These are phyloP conservation scores for Pangasius krempfi DNA, from an alignment of 2,797 vertebrate species.

Conservation along the genomic window DNA sequence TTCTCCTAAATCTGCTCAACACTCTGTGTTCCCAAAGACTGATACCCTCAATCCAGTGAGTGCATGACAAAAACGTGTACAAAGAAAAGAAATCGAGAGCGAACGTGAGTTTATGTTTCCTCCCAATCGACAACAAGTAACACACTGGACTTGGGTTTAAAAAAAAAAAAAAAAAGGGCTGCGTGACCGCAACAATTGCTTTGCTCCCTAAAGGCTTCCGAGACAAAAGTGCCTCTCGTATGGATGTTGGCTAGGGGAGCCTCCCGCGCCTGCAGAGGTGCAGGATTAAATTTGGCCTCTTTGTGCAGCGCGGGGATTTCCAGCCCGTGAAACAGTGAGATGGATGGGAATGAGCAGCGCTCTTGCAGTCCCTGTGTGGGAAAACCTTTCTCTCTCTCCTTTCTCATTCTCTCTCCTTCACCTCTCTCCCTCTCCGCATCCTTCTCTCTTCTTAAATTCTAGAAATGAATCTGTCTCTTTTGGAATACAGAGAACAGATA, in stretches of 20 bases:
- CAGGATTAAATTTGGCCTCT: slow-evolving; percentile 80
- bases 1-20: neutral
- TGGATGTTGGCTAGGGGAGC: slow-evolving; percentile 75
- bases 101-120: slow-evolving; percentile 58
- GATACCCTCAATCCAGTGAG: slow-evolving; percentile 25
- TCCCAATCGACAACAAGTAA: slow-evolving; percentile 69
- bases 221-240: slow-evolving; percentile 73
- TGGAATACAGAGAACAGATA: slow-evolving; percentile 37
- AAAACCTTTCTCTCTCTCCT: slow-evolving; percentile 55
- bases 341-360: slow-evolving; percentile 75
- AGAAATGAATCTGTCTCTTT: slow-evolving; percentile 47
- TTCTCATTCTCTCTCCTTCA: slow-evolving; percentile 21
- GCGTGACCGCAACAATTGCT: slow-evolving; percentile 78
- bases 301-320: slow-evolving; percentile 81
- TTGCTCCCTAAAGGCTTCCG: slow-evolving; percentile 76
- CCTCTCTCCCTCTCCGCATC: slow-evolving; percentile 47
- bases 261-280: slow-evolving; percentile 80
- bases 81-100: slow-evolving; percentile 38
- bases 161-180: slow-evolving; percentile 22
- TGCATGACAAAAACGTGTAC: slow-evolving; percentile 16
- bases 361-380: slow-evolving; percentile 76
- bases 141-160: slow-evolving; percentile 57
- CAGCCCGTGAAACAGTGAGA: slow-evolving; percentile 79
- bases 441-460: slow-evolving; percentile 40
- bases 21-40: slow-evolving; percentile 25